Evolutionary conservation across 2,113 vertebrate species (phyloP), one percentile per base, ranked within the genome.

Genomic region (Psilopogon haemacephalus): DNA sequence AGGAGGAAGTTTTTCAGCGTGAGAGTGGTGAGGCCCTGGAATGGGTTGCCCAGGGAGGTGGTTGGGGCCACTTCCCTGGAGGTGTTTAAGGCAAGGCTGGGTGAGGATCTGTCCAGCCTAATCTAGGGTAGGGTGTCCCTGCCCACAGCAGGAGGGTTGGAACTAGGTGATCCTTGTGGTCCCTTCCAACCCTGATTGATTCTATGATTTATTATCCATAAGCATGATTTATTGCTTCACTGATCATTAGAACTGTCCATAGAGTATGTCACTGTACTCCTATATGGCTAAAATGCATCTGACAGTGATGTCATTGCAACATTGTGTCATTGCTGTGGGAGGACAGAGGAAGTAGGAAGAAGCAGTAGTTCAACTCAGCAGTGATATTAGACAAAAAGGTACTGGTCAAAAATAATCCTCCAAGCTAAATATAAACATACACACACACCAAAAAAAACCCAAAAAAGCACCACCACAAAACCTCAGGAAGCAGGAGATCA

Each of bases 271-370:
- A 7, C 30, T 33, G 9, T 70, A 27, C 32, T 84, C 26, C n/a
- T 15, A 24, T 35, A n/a, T 18, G 46, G 30, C 28, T 71, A 73
- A 67, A 76, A 44, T 17, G 33, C 20, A 55, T n/a, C 37, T 1
- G 1, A 8, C 33, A 42, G 6, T 26, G 59, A 21, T 58, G 35
- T 4, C 1, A 0, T n/a, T 16, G 9, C 54, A 85, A 58, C 19
- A 35, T 21, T 48, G n/a, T 42, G 46, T 46, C n/a, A 38, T 35
- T 73, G 60, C 19, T 67, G 13, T 54, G 30, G 21, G 33, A 59
- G 33, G 30, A 72, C 28, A 32, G 15, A 81, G n/a, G 27, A 46
- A n/a, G 35, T 30, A 69, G 42, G 30, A 68, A n/a, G 32, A 37
- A 56, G 44, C 23, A 40, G n/a, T 74, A 54, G 18, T 50, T 60